A percentile compares a stretch with the other conserved stretches of the same genome.
Evolutionary conservation across 2,113 vertebrate genomes (phyloP).

Genomic region (Xenopus borealis): DNA sequence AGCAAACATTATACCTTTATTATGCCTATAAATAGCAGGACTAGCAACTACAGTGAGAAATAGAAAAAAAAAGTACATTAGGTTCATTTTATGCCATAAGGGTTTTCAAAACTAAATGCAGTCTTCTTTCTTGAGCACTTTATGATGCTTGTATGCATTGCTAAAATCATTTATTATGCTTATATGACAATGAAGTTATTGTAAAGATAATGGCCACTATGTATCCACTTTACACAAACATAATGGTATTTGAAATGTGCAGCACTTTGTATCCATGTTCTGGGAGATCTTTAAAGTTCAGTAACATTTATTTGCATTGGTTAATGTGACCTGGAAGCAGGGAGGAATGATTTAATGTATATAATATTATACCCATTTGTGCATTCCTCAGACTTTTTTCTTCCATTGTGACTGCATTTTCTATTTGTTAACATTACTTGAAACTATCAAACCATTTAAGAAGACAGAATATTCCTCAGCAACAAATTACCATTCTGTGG

Average conservation of each 20-base stretch:
- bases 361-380: background rate
- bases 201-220: constrained; percentile 31
- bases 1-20: constrained; percentile 27
- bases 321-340: constrained; percentile 2
- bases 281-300: constrained; percentile 2
- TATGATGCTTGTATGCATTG: constrained; percentile 29
- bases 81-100: constrained; percentile 23
- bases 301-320: constrained; percentile 4
- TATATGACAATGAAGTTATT: constrained; percentile 27
- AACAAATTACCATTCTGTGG: too few species aligned
- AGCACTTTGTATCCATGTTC: constrained; percentile 10
- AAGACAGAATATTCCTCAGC: too few species aligned
- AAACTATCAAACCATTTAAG: too few species aligned
- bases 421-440: too few species aligned
- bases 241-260: constrained; percentile 5
- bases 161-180: constrained; percentile 34
- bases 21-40: constrained; percentile 31
- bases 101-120: constrained; percentile 25
- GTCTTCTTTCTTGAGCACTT: constrained; percentile 23
- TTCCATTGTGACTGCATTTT: too few species aligned
- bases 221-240: constrained; percentile 9
- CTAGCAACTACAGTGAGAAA: constrained; percentile 14
- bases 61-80: constrained; percentile 26
- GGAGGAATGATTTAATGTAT: background rate
- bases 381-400: background rate